These are phyloP conservation scores for Piaya cayana DNA, from an alignment of 2,113 vertebrate genomes.

Conservation along the genomic window DNA sequence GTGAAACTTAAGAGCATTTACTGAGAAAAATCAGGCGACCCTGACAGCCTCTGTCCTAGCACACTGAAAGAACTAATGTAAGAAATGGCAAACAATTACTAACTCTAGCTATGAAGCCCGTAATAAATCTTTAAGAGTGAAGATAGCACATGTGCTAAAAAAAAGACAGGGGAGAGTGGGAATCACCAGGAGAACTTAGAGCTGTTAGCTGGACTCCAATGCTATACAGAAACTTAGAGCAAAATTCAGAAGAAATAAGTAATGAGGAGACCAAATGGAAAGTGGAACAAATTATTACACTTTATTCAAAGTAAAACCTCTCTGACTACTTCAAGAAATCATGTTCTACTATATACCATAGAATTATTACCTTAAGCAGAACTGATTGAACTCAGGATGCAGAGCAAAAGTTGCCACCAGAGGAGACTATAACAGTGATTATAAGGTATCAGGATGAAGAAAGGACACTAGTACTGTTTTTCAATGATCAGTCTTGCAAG, in stretches of 20 bases:
- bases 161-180: neutral
- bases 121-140: neutral
- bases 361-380: neutral
- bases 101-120: neutral
- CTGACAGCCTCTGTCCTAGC: neutral
- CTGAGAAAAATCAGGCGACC: neutral
- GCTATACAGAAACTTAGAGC: neutral
- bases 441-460: neutral
- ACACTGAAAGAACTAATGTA: neutral
- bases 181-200: neutral
- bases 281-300: neutral
- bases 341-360: neutral
- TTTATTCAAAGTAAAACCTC: neutral
- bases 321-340: neutral
- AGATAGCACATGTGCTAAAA: rapidly evolving
- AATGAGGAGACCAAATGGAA: neutral
- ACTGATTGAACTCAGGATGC: neutral
- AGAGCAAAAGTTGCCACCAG: neutral
- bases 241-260: neutral
- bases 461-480: neutral
- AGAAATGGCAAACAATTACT: neutral
- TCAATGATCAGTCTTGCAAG: neutral
- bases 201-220: neutral
- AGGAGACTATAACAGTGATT: neutral
- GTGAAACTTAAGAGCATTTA: neutral